Conservation (phyloP, 2,888 invertebrate genomes). For the Hypercompe scribonia region DNA sequence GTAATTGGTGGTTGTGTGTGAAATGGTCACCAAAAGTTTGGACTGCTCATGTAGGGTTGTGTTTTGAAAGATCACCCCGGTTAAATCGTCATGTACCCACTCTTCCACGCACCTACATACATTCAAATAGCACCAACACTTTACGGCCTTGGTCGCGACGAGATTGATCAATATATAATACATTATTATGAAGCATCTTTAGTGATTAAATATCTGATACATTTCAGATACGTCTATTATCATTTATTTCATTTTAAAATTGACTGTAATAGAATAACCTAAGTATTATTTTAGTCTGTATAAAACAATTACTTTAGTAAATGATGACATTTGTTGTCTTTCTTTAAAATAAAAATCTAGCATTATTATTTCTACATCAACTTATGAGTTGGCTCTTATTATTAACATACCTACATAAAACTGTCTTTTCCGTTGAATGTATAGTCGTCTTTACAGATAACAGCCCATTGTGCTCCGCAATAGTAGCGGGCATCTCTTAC, state of each 20-base stretch:
- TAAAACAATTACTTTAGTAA: too few relatives aligned
- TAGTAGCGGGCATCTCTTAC: constrained; percentile 56
- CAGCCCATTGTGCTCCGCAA: constrained; percentile 70
- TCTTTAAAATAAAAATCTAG: neutral
- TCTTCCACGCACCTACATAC: too few relatives aligned
- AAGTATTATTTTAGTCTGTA: too few relatives aligned
- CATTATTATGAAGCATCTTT: neutral
- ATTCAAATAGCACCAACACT: too few relatives aligned
- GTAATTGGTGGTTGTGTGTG: too few relatives aligned
- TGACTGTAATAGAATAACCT: too few relatives aligned
- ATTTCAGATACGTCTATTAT: neutral
- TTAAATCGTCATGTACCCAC: too few relatives aligned
- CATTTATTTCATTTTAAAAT: neutral
- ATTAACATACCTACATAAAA: neutral
- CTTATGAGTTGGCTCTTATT: neutral
- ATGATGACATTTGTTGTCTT: neutral
- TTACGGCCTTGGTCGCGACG: too few relatives aligned
- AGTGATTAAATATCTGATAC: neutral
- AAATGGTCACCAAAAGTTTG: too few relatives aligned
- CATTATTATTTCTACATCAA: neutral
- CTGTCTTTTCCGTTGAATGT: constrained; percentile 32
- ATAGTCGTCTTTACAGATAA: constrained; percentile 55
- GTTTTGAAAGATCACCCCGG: too few relatives aligned
- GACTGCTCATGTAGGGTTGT: too few relatives aligned
- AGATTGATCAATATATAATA: too few relatives aligned